Base-by-base conservation (phyloP, 2,113 vertebrate species). In the Platichthys stellatus region DNA sequence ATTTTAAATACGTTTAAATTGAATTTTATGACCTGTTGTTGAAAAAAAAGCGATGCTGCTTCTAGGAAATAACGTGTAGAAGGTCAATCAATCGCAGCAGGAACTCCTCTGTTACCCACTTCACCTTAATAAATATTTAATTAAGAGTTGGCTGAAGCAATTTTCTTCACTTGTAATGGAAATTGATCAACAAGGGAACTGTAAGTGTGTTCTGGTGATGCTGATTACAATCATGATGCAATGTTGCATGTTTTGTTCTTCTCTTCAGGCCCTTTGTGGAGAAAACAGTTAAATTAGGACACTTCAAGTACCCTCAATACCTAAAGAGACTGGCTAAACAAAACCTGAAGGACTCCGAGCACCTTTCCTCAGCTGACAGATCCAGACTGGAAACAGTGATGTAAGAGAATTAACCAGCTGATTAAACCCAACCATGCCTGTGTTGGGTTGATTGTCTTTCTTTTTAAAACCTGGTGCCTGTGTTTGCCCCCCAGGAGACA, bases 401-500 rank as follows among this genome's bases (percentile, higher is more conserved):
- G 94, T 93, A 11, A 89, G 88, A 64, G n/a, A 57, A 26, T 2
- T 0, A 12, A 2, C n/a, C 4, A 0, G 43, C 66, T 26, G 3
- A 31, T 47, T 9, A 4, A 12, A 10, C 9, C 9, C 8, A 38
- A 40, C 23, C 2, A 5, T 43, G 9, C 0, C 0, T 64, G 47
- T 53, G 8, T 57, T 1, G 11, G 23, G 0, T 1, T 6, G 35
- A 24, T 13, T 20, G 23, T 24, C 9, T 58, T 24, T 53, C 12
- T 53, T 74, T 49, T 5, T 12, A 43, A 49, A 49, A 17, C 15
- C 17, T 5, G 17, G 4, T 0, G 43, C 51, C 23, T 66, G 26
- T 47, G n/a, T 81, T 9, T 64, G 3, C 12, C 3, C 31, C 76
- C 11, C 81, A 98, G 97, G 79, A 83, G 66, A 0, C 74, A 94